phyloP scores from a whole-genome alignment of 2,797 vertebrate genomes.

The Pogonophryne albipinna region DNA sequence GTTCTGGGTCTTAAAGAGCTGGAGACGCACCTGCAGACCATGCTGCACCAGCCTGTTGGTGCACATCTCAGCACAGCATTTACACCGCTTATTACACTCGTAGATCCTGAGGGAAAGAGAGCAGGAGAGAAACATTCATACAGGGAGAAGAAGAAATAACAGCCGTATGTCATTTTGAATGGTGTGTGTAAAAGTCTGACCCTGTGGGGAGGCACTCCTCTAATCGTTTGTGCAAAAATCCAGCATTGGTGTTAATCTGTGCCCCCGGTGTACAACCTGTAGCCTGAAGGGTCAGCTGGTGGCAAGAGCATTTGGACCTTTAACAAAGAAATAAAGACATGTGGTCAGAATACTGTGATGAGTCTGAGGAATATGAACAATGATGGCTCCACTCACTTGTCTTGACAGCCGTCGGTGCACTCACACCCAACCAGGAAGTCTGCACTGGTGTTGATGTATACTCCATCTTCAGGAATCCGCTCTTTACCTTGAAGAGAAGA shows the following conservation, averaged over 20 bases:
- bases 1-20: constrained; percentile 99
- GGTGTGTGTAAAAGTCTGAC: constrained; percentile 80
- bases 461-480: constrained; percentile 93
- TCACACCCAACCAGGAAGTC: constrained; percentile 98
- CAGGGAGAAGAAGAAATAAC: constrained; percentile 1
- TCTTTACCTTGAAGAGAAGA: constrained; percentile 84
- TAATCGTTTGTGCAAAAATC: constrained; percentile 92
- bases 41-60: constrained; percentile 96
- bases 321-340: constrained; percentile 21
- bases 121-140: background rate
- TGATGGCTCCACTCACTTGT: constrained; percentile 88
- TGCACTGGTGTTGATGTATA: constrained; percentile 93
- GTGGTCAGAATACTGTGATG: constrained; percentile 2
- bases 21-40: constrained; percentile 95
- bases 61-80: constrained; percentile 93
- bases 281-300: constrained; percentile 95
- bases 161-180: constrained; percentile 4
- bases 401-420: constrained; percentile 94
- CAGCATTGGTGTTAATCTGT: constrained; percentile 91
- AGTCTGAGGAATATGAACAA: background rate
- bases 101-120: constrained; percentile 88
- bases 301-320: constrained; percentile 96
- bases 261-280: constrained; percentile 93
- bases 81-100: constrained; percentile 95
- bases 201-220: constrained; percentile 98